Base-by-base conservation (phyloP, 2,113 vertebrate genomes). In the Sciurus niger region DNA sequence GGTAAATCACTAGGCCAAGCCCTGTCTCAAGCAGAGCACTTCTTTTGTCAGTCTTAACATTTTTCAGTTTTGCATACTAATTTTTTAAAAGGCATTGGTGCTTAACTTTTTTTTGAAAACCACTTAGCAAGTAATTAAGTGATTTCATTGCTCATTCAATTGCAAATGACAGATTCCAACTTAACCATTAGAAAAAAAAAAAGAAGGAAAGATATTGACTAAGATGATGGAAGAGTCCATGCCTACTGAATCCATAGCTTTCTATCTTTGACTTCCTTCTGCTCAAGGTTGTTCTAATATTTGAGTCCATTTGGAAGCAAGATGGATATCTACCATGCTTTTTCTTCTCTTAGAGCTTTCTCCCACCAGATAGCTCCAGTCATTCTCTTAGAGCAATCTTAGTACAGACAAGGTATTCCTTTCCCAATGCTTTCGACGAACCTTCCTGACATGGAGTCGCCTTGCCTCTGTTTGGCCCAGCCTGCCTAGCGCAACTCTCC, bases 91-190 rank as follows among this genome's bases (percentile, higher is more conserved):
- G 22, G 18, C 60, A 68, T 55, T 63, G 10, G 25, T 25, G 6
- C 67, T 87, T 77, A 58, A 22, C 51, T 86, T 82, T 63, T 84
- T 11, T 6, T 24, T 37, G 32, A 86, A 93, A 96, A 76, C 89
- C 84, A 74, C 79, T 96, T 80, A 67, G 77, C 80, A 92, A 84
- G 87, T 89, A 76, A 90, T 93, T 63, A 96, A 96, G 53, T 78
- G 37, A 88, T 89, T 89, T 93, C 88, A 86, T 60, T 73, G 5
- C 76, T 96, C 72, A 74, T 60, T 84, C 32, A 40, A 32, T 76
- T 93, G 20, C 34, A 92, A 77, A 34, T 80, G 70, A 83, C 22
- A 73, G 55, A 90, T 51, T 63, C 43, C 25, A 87, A 30, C 67
- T 63, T 82, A 80, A 74, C 28, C 70, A 14, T n/a, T 48, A 30